A percentile compares a stretch with the other conserved stretches of the same genome.
Evolutionary conservation across 2,797 vertebrate species (phyloP).

Genomic region (Toxotes lorentzi): DNA sequence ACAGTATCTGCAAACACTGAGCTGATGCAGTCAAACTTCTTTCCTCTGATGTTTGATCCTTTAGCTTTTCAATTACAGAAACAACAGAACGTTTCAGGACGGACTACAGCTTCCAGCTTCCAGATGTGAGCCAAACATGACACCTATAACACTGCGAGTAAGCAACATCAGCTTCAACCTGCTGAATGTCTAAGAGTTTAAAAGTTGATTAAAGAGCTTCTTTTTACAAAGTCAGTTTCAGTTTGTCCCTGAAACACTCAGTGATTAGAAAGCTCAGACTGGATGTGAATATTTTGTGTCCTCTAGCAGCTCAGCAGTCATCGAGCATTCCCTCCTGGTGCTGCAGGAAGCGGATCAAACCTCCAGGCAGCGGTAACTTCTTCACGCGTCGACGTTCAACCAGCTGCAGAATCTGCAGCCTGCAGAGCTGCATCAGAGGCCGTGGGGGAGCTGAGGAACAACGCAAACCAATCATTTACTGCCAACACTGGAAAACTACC

Average conservation of each 20-base stretch:
- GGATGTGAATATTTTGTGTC: not conserved
- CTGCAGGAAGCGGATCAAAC: conserved; percentile 88
- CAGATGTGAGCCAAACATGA: not conserved
- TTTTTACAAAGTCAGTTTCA: too few species aligned
- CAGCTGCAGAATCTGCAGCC: conserved; percentile 84
- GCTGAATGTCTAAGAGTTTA: too few species aligned
- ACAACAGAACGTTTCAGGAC: not conserved
- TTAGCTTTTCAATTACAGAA: not conserved
- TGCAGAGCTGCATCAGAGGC: conserved; percentile 90
- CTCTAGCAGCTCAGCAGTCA: not conserved
- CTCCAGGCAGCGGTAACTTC: conserved; percentile 86
- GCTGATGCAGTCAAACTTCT: too few species aligned
- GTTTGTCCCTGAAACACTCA: too few species aligned
- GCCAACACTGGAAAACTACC: not conserved
- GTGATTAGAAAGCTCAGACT: too few species aligned
- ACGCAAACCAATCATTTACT: not conserved
- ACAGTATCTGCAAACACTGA: too few species aligned
- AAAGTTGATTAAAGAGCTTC: too few species aligned
- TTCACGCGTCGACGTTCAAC: conserved; percentile 82
- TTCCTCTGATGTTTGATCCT: too few species aligned
- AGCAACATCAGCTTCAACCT: not conserved
- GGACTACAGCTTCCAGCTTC: too few species aligned
- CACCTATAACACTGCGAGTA: not conserved
- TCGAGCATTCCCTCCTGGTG: conserved; percentile 45
- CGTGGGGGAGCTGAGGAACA: conserved; percentile 87